A percentile compares a stretch with the other conserved stretches of the same genome.
phyloP scores from a whole-genome alignment of 1,140 invertebrate genomes.

The Megathymus violae region DNA sequence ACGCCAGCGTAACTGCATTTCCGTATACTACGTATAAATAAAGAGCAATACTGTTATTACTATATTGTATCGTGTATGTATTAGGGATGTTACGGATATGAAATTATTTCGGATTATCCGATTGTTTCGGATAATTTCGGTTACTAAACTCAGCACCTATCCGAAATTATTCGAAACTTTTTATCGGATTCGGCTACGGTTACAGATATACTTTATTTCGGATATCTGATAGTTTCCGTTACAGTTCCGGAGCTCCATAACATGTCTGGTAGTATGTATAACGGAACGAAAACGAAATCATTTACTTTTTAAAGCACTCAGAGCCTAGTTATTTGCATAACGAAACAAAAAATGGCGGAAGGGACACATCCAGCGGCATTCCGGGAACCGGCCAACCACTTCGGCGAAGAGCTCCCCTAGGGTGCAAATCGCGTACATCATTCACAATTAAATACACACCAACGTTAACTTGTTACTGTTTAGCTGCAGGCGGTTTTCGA shows the following conservation, averaged over 20 bases:
- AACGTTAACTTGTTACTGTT: background rate
- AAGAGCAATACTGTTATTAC: background rate
- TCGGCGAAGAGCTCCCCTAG: conserved; percentile 9
- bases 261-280: no score
- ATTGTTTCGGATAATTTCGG: no score
- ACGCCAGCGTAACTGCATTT: no score
- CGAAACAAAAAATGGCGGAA: conserved; percentile 7
- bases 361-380: conserved; percentile 15
- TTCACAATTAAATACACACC: conserved; percentile 13
- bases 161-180: no score
- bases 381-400: conserved; percentile 2
- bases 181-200: no score
- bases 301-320: background rate
- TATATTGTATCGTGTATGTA: no score
- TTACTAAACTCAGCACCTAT: no score
- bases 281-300: conserved; percentile 6
- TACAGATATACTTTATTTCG: no score
- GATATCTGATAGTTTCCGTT: no score
- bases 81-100: no score
- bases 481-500: conserved; percentile 2
- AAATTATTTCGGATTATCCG: no score
- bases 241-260: no score
- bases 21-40: background rate
- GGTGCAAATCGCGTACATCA: conserved; percentile 21
- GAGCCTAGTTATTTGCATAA: conserved; percentile 9